Base-by-base conservation (phyloP, 2,113 vertebrate species). In the Paradoxurus hermaphroditus region DNA sequence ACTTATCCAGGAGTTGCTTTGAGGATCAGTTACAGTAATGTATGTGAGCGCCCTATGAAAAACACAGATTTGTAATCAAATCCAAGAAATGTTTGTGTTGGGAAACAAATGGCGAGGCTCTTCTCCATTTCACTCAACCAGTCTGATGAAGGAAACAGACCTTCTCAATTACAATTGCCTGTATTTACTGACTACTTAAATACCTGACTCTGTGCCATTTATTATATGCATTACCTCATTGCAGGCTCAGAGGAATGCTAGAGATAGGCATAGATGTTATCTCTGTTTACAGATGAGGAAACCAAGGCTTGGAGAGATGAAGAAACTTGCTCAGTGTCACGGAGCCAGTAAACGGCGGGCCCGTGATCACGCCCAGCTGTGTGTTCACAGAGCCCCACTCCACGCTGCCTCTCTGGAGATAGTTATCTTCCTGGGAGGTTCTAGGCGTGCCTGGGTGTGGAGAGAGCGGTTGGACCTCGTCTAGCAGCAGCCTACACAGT, bases 231-330 rank as follows among this genome's bases (percentile, higher is more conserved):
- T 97, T 86, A 79, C 90, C 65, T 98, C 84, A 68, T 36, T 44
- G 65, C 3, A 36, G 5, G 0, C 46, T 21, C 21, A 34, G 23
- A 88, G 92, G 92, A 87, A 65, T 29, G n/a, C 67, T 78, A 16
- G 75, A 70, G 68, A 19, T 91, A 36, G 78, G 78, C 49, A 62
- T 16, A 88, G 85, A 86, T 21, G 1, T 49, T 82, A 72, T 85
- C 79, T 89, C 14, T 97, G 90, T 93, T 96, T 92, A 72, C 90
- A 41, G 65, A 90, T 92, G 86, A 95, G 93, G 70, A 95, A 92
- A 93, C 53, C 59, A 23, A 67, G 79, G 34, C 34, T 87, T 70
- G 92, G 56, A 34, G 31, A 90, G 31, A 49, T 53, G 65, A 90
- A 90, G 39, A 44, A 79, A 79, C 63, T 92, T 86, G 92, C 34